These are phyloP conservation scores for Ganaspis brasiliensis DNA, from an alignment of 2,888 invertebrate genomes.

Conservation along the genomic window DNA sequence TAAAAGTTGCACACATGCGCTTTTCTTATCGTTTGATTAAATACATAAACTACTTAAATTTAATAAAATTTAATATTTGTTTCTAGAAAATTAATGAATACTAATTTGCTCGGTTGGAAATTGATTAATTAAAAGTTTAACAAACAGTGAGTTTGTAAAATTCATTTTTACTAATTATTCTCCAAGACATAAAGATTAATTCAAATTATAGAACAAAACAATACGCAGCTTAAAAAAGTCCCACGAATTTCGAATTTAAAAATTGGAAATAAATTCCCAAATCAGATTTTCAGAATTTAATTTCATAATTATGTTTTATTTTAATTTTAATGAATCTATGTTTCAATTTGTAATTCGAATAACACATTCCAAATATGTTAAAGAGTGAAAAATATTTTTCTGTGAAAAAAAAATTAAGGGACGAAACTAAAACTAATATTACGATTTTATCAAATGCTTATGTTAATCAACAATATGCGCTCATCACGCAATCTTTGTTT, in stretches of 20 bases:
- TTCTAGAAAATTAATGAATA: constrained; percentile 3
- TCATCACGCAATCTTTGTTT: constrained; percentile 26
- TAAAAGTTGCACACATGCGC: constrained; percentile 54
- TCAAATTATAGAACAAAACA: too few relatives aligned
- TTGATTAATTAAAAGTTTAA: background rate
- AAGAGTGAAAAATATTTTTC: too few relatives aligned
- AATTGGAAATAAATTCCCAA: too few relatives aligned
- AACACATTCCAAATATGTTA: too few relatives aligned
- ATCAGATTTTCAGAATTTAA: too few relatives aligned
- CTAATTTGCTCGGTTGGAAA: background rate
- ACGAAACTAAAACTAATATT: too few relatives aligned
- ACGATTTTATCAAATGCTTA: background rate
- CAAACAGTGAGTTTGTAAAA: background rate
- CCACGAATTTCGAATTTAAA: too few relatives aligned
- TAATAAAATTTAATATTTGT: constrained; percentile 21
- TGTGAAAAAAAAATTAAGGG: too few relatives aligned
- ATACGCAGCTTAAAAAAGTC: too few relatives aligned
- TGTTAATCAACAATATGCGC: background rate
- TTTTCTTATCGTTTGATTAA: constrained; percentile 54
- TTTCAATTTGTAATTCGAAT: too few relatives aligned
- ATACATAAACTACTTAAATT: constrained; percentile 57
- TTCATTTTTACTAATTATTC: background rate
- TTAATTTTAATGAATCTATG: too few relatives aligned
- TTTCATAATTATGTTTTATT: too few relatives aligned
- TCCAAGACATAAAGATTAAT: background rate